Percentiles rank a stretch among this genome's conserved stretches.
phyloP scores from a whole-genome alignment of 2,888 invertebrate species.

The Epinotia ramella region DNA sequence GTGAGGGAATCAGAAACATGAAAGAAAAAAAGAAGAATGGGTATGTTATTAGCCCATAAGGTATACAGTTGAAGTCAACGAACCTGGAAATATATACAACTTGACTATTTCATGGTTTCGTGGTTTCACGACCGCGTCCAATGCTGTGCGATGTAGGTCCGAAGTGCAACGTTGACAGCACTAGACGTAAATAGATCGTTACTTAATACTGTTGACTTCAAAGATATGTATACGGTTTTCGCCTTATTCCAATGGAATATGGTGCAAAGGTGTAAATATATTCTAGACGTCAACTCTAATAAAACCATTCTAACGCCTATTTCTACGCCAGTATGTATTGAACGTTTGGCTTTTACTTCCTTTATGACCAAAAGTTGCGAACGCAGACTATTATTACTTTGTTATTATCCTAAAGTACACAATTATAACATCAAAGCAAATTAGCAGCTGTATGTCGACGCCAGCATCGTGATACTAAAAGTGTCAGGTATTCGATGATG shows the following conservation, averaged over 20 bases:
- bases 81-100: not conserved
- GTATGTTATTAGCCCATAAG: not conserved
- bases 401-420: not conserved
- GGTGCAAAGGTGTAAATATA: no score
- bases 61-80: not conserved
- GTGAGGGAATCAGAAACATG: no score
- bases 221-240: no score
- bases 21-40: not conserved
- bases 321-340: not conserved
- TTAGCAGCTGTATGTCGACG: no score
- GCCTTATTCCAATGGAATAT: no score
- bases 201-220: not conserved
- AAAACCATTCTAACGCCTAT: not conserved
- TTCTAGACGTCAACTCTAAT: not conserved
- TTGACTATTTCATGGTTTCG: not conserved
- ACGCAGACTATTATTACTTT: slow-evolving; percentile 1
- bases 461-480: no score
- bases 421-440: not conserved
- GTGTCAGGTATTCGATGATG: no score
- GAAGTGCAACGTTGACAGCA: not conserved
- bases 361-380: not conserved
- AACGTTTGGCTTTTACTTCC: not conserved
- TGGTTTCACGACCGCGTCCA: not conserved
- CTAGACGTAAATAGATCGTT: not conserved
- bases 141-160: not conserved